Evolutionary conservation across 1,140 invertebrate species (phyloP).

Genomic region (Papilio machaon): DNA sequence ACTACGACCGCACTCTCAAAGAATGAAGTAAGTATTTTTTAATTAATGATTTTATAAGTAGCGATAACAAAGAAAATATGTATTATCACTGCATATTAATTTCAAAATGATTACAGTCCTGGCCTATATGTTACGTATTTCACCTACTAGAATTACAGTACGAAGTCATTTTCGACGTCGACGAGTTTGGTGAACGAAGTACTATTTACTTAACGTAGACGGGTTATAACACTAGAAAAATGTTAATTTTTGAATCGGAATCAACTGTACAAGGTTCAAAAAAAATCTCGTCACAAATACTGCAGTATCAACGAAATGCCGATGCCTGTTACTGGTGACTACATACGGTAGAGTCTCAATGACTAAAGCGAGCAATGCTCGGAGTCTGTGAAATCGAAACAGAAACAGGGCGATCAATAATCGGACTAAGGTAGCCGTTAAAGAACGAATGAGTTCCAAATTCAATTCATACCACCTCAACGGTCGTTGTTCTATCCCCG

Average conservation of each 20-base stretch:
- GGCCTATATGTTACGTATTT: no score
- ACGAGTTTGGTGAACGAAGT: no score
- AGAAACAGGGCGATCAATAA: no score
- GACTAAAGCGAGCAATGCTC: neutral
- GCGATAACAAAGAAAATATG: no score
- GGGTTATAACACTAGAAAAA: neutral
- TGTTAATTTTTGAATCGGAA: neutral
- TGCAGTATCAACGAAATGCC: neutral
- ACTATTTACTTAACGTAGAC: no score
- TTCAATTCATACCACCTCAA: no score
- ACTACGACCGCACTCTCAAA: constrained; percentile 84
- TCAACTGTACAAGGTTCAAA: neutral
- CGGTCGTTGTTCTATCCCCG: no score
- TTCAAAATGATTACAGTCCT: no score
- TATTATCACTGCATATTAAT: no score
- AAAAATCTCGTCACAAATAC: neutral
- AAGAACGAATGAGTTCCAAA: no score
- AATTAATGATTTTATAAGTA: neutral
- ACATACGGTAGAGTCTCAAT: neutral
- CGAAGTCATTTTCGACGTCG: no score
- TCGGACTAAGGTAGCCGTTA: neutral
- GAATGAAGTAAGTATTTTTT: constrained; percentile 83
- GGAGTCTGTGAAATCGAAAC: neutral
- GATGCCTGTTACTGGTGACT: neutral
- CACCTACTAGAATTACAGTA: no score